Evolutionary conservation across 1,140 invertebrate genomes (phyloP), one percentile per base, ranked within the genome.

Genomic region (Zaprionus nigranus): DNA sequence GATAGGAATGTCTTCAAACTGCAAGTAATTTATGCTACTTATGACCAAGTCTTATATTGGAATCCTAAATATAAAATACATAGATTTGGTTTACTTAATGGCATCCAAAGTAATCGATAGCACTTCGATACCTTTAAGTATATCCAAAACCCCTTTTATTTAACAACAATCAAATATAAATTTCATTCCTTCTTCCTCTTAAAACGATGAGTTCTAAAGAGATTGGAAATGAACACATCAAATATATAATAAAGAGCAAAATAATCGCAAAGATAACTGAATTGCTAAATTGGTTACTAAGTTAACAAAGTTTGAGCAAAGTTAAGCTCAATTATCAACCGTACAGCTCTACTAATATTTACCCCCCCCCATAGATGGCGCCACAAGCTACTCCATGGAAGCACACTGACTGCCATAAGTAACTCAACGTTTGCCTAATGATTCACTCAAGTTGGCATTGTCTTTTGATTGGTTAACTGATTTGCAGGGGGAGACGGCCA

Each of bases 401-500:
- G n/a, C 24, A 53, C 15, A 53, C 9, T 46, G 46, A 17, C 28
- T 34, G 43, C 38, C 22, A 56, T 56, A 53, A 38, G 62, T 66
- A 56, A 51, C 54, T 60, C 28, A 34, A 20, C 54, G 28, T 66
- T 66, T 66, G 54, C 40, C 72, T 57, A 70, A 75, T 75, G 53
- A 75, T 75, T 75, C 72, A 75, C 24, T 70, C 72, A 63, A 70
- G 66, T 70, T 68, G 59, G 66, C 66, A 69, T 87, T 87, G 77
- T 68, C 76, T 87, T 82, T 60, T 63, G 72, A 75, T 80, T 87
- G 78, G 79, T 76, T 78, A 74, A 82, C 82, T 86, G 82, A 86
- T 87, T 86, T 87, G 38, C 51, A 43, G 43, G 36, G 22, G 30
- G 13, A 1, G 46, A 5, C 5, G 13, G 15, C 5, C 3, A 9